Percentiles rank a stretch among this genome's conserved stretches.
These are phyloP conservation scores for Euura saliciscinereae DNA, from an alignment of 1,140 invertebrate genomes.

Conservation along the genomic window DNA sequence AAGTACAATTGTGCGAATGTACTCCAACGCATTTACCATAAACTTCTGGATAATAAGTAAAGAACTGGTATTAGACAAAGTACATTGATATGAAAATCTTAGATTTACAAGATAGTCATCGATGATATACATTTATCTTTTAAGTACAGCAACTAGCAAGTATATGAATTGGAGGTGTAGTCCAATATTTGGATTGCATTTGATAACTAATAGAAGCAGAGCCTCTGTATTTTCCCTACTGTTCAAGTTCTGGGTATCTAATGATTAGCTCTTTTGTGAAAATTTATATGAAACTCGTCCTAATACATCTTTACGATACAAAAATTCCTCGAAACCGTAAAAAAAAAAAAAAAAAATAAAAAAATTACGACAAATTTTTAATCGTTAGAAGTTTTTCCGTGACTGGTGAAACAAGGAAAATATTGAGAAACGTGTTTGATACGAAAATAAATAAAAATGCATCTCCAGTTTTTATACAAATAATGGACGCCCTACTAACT, in stretches of 20 bases:
- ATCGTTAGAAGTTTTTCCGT: no score
- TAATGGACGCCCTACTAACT: not conserved
- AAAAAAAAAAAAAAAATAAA: no score
- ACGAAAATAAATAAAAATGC: not conserved
- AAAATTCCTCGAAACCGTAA: no score
- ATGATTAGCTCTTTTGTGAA: not conserved
- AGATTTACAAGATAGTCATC: not conserved
- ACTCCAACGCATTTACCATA: not conserved
- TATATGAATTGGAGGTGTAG: conserved; percentile 5
- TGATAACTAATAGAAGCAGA: not conserved
- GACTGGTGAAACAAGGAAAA: not conserved
- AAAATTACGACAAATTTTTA: no score
- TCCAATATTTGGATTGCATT: not conserved
- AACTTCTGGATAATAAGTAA: not conserved
- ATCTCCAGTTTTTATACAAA: conserved; percentile 3
- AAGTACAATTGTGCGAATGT: not conserved
- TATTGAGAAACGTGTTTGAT: not conserved
- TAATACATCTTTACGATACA: no score
- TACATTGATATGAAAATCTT: not conserved
- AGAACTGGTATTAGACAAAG: not conserved
- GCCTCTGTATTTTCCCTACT: not conserved
- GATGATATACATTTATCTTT: not conserved
- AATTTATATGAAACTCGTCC: no score
- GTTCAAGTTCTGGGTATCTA: not conserved
- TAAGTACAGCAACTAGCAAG: not conserved